These are phyloP conservation scores for Idaea biselata DNA, from an alignment of 2,888 invertebrate genomes.

Conservation along the genomic window DNA sequence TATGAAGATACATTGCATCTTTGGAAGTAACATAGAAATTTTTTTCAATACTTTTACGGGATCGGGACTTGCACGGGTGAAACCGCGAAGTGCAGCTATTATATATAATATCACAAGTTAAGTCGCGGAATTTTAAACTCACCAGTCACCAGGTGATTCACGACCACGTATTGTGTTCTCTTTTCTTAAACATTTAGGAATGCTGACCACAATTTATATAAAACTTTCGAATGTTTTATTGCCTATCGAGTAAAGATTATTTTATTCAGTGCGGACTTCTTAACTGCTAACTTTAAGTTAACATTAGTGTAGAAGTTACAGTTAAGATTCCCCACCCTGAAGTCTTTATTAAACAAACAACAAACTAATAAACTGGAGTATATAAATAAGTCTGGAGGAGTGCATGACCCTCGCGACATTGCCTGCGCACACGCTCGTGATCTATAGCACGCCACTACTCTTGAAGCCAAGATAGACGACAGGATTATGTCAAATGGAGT, in stretches of 20 bases:
- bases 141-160: conserved; percentile 34
- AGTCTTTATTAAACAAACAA: neutral
- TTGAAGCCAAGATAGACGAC: neutral
- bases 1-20: too few species aligned
- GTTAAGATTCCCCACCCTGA: neutral
- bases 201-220: conserved; percentile 18
- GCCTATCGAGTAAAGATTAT: neutral
- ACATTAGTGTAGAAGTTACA: neutral
- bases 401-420: conserved; percentile 14
- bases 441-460: conserved; percentile 20
- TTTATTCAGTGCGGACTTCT: too few species aligned
- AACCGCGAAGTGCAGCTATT: too few species aligned
- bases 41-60: too few species aligned
- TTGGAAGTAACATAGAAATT: too few species aligned
- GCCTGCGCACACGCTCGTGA: conserved; percentile 26
- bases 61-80: too few species aligned
- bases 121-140: conserved; percentile 33
- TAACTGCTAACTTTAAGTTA: too few species aligned
- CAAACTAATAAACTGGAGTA: neutral
- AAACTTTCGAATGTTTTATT: conserved; percentile 17
- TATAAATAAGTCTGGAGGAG: conserved; percentile 7
- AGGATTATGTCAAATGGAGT: conserved; percentile 2
- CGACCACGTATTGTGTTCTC: conserved; percentile 26
- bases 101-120: conserved; percentile 13
- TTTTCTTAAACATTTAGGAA: conserved; percentile 10